Conservation (phyloP, 2,113 vertebrate genomes). For the Muntiacus muntjak region DNA sequence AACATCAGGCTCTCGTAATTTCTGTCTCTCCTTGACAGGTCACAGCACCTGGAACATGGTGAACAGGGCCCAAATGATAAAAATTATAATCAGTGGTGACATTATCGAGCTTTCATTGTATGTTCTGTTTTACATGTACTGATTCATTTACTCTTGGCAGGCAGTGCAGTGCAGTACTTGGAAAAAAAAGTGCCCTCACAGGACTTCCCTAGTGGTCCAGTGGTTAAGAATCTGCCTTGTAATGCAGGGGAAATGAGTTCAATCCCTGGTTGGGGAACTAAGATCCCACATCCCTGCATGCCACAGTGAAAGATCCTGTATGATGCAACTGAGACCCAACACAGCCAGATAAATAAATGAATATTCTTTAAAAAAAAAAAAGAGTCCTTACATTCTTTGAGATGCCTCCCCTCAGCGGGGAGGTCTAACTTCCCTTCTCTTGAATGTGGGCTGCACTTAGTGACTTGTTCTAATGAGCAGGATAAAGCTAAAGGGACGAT, state of each 20-base stretch:
- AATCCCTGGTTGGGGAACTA: neutral
- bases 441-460: neutral
- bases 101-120: neutral
- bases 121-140: neutral
- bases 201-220: neutral
- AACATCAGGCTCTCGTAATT: neutral
- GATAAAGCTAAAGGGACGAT: neutral
- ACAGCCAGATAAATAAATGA: neutral
- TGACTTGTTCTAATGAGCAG: neutral
- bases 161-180: neutral
- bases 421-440: neutral
- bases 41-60: neutral
- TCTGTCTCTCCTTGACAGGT: neutral
- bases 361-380: neutral
- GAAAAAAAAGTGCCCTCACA: neutral
- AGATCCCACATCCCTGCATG: neutral
- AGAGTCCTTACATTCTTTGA: neutral
- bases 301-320: neutral
- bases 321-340: neutral
- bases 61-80: neutral
- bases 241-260: neutral
- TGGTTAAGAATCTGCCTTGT: neutral
- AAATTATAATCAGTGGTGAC: neutral
- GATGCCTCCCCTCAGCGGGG: neutral
- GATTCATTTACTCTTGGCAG: neutral